Percentiles rank a stretch among this genome's conserved stretches.
These are phyloP conservation scores for Agelaius phoeniceus DNA, from an alignment of 2,113 vertebrate species.

Conservation along the genomic window DNA sequence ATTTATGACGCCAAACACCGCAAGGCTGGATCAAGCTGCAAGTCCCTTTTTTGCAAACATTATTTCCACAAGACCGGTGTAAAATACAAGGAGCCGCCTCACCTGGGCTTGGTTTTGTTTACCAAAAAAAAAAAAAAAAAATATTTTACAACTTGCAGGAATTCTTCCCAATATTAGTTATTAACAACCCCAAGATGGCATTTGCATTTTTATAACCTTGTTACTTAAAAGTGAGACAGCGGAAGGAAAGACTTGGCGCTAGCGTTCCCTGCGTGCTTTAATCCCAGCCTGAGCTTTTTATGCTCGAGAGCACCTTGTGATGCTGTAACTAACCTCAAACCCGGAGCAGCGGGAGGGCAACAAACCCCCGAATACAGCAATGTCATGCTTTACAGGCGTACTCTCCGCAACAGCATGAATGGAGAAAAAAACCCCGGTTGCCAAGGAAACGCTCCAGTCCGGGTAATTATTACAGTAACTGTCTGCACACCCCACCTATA, in stretches of 20 bases:
- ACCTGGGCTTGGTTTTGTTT: not conserved
- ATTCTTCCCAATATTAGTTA: conserved; percentile 50
- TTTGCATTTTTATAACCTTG: conserved; percentile 72
- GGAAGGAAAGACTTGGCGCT: conserved; percentile 44
- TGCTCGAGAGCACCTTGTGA: conserved; percentile 79
- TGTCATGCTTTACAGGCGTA: conserved; percentile 86
- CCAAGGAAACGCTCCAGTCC: conserved; percentile 96
- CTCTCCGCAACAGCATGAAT: conserved; percentile 82
- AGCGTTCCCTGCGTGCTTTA: conserved; percentile 55
- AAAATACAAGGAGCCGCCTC: not conserved
- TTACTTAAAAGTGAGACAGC: conserved; percentile 66
- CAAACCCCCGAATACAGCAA: conserved; percentile 81
- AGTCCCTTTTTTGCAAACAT: not conserved
- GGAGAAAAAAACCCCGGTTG: conserved; percentile 78
- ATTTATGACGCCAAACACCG: conserved; percentile 56
- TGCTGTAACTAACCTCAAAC: conserved; percentile 83
- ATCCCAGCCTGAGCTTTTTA: conserved; percentile 79
- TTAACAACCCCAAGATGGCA: conserved; percentile 58
- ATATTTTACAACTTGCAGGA: conserved; percentile 58
- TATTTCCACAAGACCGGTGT: not conserved
- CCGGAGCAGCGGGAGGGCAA: conserved; percentile 77
- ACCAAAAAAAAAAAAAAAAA: not conserved
- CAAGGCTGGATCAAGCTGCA: not conserved
- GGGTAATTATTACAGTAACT: conserved; percentile 99
- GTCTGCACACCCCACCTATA: conserved; percentile 98